Percentiles rank a stretch among this genome's conserved stretches.
Evolutionary conservation across 1,140 invertebrate species (phyloP).

Genomic region (Drosophila nasuta): DNA sequence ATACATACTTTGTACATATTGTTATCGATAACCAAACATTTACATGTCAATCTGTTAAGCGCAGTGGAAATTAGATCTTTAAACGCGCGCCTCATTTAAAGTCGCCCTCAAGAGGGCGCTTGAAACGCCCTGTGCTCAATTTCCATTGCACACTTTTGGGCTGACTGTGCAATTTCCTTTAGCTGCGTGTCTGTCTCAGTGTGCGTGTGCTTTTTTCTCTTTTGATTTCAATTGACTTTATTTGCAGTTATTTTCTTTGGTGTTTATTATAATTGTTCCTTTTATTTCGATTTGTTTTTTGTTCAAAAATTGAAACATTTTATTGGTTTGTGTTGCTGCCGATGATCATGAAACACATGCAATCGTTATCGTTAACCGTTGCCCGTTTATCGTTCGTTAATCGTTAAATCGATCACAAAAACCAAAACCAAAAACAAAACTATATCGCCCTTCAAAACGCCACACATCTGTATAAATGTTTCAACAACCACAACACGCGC

Average conservation of each 20-base stretch:
- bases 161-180: slow-evolving; percentile 3
- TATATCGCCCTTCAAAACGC: slow-evolving; percentile 13
- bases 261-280: slow-evolving; percentile 47
- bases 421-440: slow-evolving; percentile 28
- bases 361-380: slow-evolving; percentile 47
- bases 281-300: slow-evolving; percentile 59
- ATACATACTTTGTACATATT: slow-evolving; percentile 5
- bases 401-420: slow-evolving; percentile 40
- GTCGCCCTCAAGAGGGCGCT: slow-evolving; percentile 8
- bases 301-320: slow-evolving; percentile 44
- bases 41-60: background rate
- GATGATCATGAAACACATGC: slow-evolving; percentile 49
- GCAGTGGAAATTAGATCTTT: background rate
- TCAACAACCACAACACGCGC: slow-evolving; percentile 36
- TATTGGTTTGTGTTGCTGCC: slow-evolving; percentile 43
- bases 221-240: background rate
- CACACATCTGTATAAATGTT: slow-evolving; percentile 70
- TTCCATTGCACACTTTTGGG: slow-evolving; percentile 11
- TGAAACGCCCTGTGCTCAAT: background rate
- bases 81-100: slow-evolving; percentile 6
- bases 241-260: slow-evolving; percentile 24
- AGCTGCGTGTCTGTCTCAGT: background rate
- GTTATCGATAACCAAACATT: slow-evolving; percentile 17
- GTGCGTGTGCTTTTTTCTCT: background rate
- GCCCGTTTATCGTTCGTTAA: slow-evolving; percentile 26